phyloP scores from a whole-genome alignment of 1,140 invertebrate species.

The Caerostris darwini region DNA sequence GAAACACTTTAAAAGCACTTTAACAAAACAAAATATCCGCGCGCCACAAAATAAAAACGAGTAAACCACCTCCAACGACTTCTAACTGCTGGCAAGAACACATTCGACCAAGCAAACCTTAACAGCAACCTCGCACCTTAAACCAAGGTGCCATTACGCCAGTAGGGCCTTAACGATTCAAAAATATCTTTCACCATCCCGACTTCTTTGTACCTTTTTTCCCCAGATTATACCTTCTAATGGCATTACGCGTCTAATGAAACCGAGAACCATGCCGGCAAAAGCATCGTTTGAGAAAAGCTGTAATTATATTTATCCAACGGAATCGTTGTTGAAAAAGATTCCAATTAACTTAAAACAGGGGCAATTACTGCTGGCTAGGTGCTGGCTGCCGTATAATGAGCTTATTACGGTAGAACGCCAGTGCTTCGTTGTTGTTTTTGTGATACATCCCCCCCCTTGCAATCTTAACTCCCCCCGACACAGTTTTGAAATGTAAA shows the following conservation, averaged over 20 bases:
- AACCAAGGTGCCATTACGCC: background rate
- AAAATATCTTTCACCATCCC: conserved; percentile 14
- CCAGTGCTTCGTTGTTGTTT: conserved; percentile 66
- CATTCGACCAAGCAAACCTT: background rate
- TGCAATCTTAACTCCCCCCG: conserved; percentile 36
- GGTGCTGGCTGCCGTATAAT: conserved; percentile 70
- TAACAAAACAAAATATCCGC: background rate
- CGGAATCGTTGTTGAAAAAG: conserved; percentile 74
- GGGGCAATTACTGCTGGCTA: conserved; percentile 74
- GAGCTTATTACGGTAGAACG: conserved; percentile 76
- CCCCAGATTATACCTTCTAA: conserved; percentile 55
- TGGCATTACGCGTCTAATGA: conserved; percentile 73
- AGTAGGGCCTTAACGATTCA: background rate
- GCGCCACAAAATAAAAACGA: background rate
- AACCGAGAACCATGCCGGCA: conserved; percentile 58
- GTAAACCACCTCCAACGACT: background rate
- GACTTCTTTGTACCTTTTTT: conserved; percentile 60
- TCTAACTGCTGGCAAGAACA: background rate
- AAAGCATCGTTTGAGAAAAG: conserved; percentile 53
- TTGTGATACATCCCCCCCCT: background rate
- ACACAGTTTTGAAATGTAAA: conserved; percentile 5
- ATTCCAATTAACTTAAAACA: conserved; percentile 78
- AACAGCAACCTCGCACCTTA: background rate
- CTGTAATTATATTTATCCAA: conserved; percentile 77
- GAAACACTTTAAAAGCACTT: background rate